These are phyloP conservation scores for Cyrtorhinus lividipennis DNA, from an alignment of 1,140 invertebrate genomes.

Conservation along the genomic window DNA sequence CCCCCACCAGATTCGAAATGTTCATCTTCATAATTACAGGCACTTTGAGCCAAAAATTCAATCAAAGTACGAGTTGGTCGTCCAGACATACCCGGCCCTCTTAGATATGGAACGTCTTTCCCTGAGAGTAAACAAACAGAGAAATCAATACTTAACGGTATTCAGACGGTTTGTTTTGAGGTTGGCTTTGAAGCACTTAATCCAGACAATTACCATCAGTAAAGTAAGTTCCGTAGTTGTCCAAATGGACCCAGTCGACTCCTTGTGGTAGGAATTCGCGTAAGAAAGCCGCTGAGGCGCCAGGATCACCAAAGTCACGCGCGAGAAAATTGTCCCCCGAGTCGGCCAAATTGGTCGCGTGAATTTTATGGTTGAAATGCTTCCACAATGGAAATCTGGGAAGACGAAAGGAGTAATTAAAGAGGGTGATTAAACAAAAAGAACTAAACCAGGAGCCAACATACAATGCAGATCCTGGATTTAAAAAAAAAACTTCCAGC, in stretches of 20 bases:
- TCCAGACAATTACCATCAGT: conserved; percentile 9
- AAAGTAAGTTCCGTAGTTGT: conserved; percentile 38
- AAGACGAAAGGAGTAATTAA: no score
- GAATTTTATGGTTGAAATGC: conserved; percentile 31
- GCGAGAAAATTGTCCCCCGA: background rate
- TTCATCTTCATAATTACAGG: conserved; percentile 11
- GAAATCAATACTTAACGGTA: no score
- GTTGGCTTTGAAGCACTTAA: no score
- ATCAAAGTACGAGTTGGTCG: conserved; percentile 65
- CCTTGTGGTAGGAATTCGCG: conserved; percentile 39
- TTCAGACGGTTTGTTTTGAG: no score
- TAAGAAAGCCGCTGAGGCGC: conserved; percentile 40
- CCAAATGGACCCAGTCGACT: conserved; percentile 40
- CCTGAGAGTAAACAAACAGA: conserved; percentile 31
- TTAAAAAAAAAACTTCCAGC: no score
- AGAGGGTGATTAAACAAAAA: no score
- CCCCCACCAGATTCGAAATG: background rate
- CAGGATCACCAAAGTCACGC: conserved; percentile 32
- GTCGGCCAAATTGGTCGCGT: conserved; percentile 29
- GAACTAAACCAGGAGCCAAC: no score
- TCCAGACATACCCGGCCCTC: conserved; percentile 53
- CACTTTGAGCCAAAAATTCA: conserved; percentile 42
- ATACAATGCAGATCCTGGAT: no score
- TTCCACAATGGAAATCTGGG: conserved; percentile 50
- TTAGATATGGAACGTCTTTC: conserved; percentile 51